phyloP scores from a whole-genome alignment of 2,113 vertebrate genomes.

The Hyperopisus bebe region DNA sequence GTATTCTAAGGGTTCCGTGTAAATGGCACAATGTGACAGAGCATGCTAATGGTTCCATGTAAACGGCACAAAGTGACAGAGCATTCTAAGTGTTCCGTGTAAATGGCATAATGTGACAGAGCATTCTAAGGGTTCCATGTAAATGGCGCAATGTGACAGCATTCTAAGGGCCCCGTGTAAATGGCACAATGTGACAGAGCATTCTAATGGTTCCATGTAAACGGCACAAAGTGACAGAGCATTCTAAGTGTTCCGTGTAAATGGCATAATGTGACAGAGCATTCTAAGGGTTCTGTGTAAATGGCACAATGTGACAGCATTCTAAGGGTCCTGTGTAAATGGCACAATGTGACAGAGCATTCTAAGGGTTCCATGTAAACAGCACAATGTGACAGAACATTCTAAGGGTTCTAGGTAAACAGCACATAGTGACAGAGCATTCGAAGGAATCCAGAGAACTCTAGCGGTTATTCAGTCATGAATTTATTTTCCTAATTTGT shows the following conservation, averaged over 20 bases:
- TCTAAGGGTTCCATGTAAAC: background rate
- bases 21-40: too few species aligned
- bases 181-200: too few species aligned
- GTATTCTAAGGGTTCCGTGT: too few species aligned
- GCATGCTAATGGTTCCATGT: too few species aligned
- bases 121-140: too few species aligned
- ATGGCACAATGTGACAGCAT: too few species aligned
- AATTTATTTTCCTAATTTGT: background rate
- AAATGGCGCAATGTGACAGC: too few species aligned
- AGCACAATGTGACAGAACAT: background rate
- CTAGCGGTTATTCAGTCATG: background rate
- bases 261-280: background rate
- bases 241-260: background rate
- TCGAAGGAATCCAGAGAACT: background rate
- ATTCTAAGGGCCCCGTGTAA: too few species aligned
- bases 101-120: background rate
- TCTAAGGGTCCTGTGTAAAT: background rate
- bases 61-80: background rate
- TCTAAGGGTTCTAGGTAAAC: background rate
- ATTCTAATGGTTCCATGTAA: too few species aligned
- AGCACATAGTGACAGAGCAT: background rate
- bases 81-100: background rate
- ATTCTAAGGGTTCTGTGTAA: background rate
- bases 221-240: background rate
- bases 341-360: background rate